These are phyloP conservation scores for Drosophila paranaensis DNA, from an alignment of 2,888 invertebrate species.

Conservation along the genomic window DNA sequence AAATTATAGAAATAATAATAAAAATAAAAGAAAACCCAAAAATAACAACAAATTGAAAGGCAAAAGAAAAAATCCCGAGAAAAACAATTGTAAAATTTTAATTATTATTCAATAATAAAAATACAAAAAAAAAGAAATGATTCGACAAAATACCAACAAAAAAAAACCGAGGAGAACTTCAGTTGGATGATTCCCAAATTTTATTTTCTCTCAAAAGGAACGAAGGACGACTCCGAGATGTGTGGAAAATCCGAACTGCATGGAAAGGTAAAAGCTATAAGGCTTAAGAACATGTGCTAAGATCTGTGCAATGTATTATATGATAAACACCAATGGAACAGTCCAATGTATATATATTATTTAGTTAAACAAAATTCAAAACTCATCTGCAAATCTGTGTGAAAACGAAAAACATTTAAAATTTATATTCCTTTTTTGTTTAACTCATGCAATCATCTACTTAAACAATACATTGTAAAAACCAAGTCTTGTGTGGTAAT, in stretches of 20 bases:
- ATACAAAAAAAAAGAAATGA: constrained; percentile 62
- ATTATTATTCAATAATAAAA: constrained; percentile 80
- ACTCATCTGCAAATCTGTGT: constrained; percentile 18
- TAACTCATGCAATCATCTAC: constrained; percentile 26
- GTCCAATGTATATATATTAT: constrained; percentile 47
- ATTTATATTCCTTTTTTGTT: constrained; percentile 5
- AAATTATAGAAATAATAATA: constrained; percentile 72
- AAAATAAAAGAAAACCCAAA: constrained; percentile 42
- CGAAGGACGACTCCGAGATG: background rate
- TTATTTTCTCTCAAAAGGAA: background rate
- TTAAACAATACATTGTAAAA: constrained; percentile 26
- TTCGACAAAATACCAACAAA: constrained; percentile 67
- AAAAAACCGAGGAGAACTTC: constrained; percentile 8
- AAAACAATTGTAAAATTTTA: constrained; percentile 75
- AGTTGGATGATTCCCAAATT: background rate
- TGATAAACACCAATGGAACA: constrained; percentile 34
- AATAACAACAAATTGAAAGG: constrained; percentile 53
- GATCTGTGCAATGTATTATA: constrained; percentile 45
- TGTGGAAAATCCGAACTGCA: background rate
- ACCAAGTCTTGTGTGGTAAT: constrained; percentile 21
- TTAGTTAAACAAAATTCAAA: constrained; percentile 28
- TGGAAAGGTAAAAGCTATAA: constrained; percentile 47
- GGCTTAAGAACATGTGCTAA: constrained; percentile 8
- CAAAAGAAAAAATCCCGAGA: constrained; percentile 43
- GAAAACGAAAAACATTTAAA: constrained; percentile 1